Percentiles rank a stretch among this genome's conserved stretches.
These are phyloP conservation scores for Kryptolebias marmoratus DNA, from an alignment of 2,113 vertebrate genomes.

Conservation along the genomic window DNA sequence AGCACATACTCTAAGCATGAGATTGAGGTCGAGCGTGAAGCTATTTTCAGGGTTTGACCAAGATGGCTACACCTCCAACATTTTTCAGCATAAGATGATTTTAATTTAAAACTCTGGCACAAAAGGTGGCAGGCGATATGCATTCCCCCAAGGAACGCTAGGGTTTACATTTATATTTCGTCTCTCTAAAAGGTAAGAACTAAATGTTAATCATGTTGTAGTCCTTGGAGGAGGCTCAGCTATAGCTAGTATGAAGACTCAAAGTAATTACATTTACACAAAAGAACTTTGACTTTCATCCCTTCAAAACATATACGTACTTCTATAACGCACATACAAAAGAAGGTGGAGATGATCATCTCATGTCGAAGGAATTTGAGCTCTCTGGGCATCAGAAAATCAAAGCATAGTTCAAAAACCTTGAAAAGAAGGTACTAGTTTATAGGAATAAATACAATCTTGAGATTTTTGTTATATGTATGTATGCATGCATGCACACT, in stretches of 20 bases:
- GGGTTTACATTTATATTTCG: too few species aligned
- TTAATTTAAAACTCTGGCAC: too few species aligned
- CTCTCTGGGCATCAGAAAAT: slow-evolving; percentile 15
- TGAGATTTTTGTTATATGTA: background rate
- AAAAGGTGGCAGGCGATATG: too few species aligned
- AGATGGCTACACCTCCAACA: too few species aligned
- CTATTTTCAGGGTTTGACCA: too few species aligned
- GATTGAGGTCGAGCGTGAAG: too few species aligned
- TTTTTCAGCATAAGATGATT: too few species aligned
- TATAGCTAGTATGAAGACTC: slow-evolving; percentile 47
- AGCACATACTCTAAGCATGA: too few species aligned
- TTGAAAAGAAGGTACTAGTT: slow-evolving; percentile 31
- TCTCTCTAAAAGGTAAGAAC: background rate
- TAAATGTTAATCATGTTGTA: slow-evolving; percentile 24
- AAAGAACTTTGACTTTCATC: slow-evolving; percentile 46
- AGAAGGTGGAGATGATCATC: slow-evolving; percentile 3
- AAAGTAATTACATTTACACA: slow-evolving; percentile 37
- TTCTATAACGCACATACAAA: background rate
- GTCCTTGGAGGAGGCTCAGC: slow-evolving; percentile 11
- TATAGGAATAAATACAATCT: slow-evolving; percentile 15
- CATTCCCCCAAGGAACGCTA: too few species aligned
- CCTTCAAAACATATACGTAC: slow-evolving; percentile 1
- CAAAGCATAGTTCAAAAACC: slow-evolving; percentile 25
- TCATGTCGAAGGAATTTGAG: slow-evolving; percentile 21
- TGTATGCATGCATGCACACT: background rate